phyloP scores from a whole-genome alignment of 2,797 vertebrate genomes.

The Hemibagrus guttatus region DNA sequence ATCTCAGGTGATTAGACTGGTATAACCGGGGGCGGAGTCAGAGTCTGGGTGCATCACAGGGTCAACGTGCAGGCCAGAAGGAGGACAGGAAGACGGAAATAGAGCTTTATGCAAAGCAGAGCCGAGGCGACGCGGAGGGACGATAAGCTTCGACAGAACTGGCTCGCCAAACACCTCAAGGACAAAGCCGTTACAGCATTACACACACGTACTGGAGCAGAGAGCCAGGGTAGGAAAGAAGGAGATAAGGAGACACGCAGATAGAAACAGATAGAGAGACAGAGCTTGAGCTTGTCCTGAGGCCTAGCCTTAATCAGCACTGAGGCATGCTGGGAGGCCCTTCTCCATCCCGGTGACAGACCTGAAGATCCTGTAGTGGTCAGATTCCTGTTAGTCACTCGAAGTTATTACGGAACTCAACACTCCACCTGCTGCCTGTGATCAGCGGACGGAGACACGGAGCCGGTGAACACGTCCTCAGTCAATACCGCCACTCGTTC shows the following conservation, averaged over 20 bases:
- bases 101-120: constrained; percentile 49
- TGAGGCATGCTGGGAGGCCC: constrained; percentile 35
- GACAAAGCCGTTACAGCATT: constrained; percentile 34
- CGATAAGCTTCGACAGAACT: constrained; percentile 49
- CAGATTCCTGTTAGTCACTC: constrained; percentile 47
- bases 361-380: constrained; percentile 36
- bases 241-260: constrained; percentile 5
- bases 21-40: background rate
- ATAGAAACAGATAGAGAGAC: constrained; percentile 15
- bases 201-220: background rate
- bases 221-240: background rate
- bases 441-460: constrained; percentile 41
- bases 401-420: constrained; percentile 11
- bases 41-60: constrained; percentile 1
- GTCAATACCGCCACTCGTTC: background rate
- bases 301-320: constrained; percentile 6
- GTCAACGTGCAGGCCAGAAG: constrained; percentile 11
- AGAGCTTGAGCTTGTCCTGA: background rate
- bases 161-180: constrained; percentile 46
- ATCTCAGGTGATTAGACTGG: constrained; percentile 8
- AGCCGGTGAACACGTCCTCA: constrained; percentile 27
- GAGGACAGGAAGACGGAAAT: constrained; percentile 44
- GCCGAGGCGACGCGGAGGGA: constrained; percentile 22
- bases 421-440: constrained; percentile 24
- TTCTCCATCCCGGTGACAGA: constrained; percentile 41